phyloP scores from a whole-genome alignment of 2,888 invertebrate species.

The Lysandra coridon region DNA sequence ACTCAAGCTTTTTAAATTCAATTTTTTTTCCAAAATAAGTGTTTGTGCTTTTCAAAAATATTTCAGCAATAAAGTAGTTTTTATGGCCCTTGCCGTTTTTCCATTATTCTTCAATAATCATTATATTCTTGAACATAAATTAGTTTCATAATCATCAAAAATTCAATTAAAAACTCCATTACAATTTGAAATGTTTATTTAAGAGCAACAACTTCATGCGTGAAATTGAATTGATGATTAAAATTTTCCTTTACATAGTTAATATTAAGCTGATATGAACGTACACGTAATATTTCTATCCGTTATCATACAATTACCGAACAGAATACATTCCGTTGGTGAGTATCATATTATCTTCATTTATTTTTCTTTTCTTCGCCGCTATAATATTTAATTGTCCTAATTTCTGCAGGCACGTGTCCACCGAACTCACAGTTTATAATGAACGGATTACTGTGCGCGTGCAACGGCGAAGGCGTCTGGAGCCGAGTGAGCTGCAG shows the following conservation, averaged over 20 bases:
- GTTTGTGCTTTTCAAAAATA: no score
- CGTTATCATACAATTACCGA: conserved; percentile 50
- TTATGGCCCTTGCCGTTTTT: not conserved
- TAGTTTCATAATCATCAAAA: conserved; percentile 28
- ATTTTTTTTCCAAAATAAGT: no score
- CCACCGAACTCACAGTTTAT: conserved; percentile 62
- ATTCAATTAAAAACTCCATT: conserved; percentile 44
- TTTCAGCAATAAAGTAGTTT: not conserved
- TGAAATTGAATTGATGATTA: conserved; percentile 48
- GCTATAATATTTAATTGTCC: conserved; percentile 32
- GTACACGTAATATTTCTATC: conserved; percentile 53
- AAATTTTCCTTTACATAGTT: conserved; percentile 41
- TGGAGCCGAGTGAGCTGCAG: conserved; percentile 59
- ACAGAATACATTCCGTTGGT: conserved; percentile 40
- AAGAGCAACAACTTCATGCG: conserved; percentile 44
- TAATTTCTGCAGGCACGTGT: conserved; percentile 55
- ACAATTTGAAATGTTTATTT: conserved; percentile 47
- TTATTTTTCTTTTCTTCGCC: conserved; percentile 27
- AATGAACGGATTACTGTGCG: conserved; percentile 57
- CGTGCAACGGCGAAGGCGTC: conserved; percentile 57
- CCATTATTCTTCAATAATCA: not conserved
- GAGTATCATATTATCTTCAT: not conserved
- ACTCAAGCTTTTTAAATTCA: not conserved
- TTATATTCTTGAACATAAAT: not conserved
- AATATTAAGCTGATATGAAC: conserved; percentile 53